These are phyloP conservation scores for Gallinago solitaria DNA, from an alignment of 2,797 vertebrate species.

Conservation along the genomic window DNA sequence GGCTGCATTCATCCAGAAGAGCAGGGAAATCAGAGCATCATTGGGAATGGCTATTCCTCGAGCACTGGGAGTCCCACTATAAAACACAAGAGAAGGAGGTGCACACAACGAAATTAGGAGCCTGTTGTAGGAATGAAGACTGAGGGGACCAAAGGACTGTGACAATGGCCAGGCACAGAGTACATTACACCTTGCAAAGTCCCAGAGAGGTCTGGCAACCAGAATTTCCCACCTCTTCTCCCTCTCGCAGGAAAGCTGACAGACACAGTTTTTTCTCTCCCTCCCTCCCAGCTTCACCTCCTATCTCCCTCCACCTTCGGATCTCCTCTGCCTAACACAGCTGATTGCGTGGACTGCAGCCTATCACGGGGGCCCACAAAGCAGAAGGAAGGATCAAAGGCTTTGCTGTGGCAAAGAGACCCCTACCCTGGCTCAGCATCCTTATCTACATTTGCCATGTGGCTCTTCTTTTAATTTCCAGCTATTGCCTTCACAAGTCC, in stretches of 20 bases:
- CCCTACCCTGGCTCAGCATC: neutral
- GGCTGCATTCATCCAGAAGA: neutral
- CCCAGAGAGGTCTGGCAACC: neutral
- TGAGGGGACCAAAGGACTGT: neutral
- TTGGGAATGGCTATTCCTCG: neutral
- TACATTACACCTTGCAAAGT: neutral
- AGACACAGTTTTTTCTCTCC: neutral
- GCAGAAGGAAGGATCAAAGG: neutral
- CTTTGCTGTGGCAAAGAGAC: neutral
- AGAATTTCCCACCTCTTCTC: neutral
- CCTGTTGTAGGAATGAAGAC: neutral
- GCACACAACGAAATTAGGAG: neutral
- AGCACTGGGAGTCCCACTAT: neutral
- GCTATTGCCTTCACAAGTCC: neutral
- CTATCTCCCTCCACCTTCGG: neutral
- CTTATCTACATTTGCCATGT: neutral
- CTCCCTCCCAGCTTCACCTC: neutral
- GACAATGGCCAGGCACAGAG: neutral
- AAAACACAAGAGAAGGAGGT: neutral
- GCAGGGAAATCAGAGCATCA: accelerated
- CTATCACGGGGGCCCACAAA: neutral
- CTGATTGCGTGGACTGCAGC: neutral
- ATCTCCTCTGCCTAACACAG: neutral
- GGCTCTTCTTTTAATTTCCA: neutral
- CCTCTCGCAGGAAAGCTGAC: neutral